Percentiles rank a stretch among this genome's conserved stretches.
phyloP scores from a whole-genome alignment of 1,140 invertebrate species.

The Nebria ingens region DNA sequence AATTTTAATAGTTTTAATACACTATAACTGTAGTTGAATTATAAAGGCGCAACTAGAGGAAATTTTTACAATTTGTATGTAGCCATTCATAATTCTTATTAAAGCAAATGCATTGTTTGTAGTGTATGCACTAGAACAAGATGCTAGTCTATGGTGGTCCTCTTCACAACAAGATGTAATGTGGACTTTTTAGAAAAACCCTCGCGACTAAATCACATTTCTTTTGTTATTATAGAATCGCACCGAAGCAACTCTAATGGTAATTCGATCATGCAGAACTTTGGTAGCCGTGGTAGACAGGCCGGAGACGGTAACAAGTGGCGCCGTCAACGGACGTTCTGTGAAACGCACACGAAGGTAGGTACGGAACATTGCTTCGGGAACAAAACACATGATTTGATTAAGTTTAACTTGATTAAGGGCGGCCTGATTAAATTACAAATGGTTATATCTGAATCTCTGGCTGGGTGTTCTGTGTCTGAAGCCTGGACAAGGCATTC shows the following conservation, averaged over 20 bases:
- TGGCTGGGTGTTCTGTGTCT: too few relatives aligned
- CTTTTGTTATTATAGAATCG: neutral
- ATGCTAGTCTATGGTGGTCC: too few relatives aligned
- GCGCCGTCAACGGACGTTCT: neutral
- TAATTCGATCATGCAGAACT: neutral
- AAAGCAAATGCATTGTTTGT: too few relatives aligned
- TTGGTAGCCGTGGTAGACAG: neutral
- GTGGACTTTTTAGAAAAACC: neutral
- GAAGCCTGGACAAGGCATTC: too few relatives aligned
- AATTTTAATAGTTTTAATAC: too few relatives aligned
- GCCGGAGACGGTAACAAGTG: too few relatives aligned
- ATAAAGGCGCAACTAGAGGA: too few relatives aligned
- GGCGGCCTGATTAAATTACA: neutral
- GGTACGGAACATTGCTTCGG: neutral
- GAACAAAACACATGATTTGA: slow-evolving; percentile 8
- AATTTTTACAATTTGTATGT: too few relatives aligned
- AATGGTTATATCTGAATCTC: neutral
- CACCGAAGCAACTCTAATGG: neutral
- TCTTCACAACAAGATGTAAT: neutral
- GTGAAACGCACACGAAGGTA: neutral
- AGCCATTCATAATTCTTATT: too few relatives aligned
- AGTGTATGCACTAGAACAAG: too few relatives aligned
- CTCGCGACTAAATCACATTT: neutral
- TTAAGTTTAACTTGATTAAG: neutral
- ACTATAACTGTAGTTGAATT: too few relatives aligned